A percentile compares a stretch with the other conserved stretches of the same genome.
phyloP scores from a whole-genome alignment of 2,888 invertebrate genomes.

The Chrysolina americana region DNA sequence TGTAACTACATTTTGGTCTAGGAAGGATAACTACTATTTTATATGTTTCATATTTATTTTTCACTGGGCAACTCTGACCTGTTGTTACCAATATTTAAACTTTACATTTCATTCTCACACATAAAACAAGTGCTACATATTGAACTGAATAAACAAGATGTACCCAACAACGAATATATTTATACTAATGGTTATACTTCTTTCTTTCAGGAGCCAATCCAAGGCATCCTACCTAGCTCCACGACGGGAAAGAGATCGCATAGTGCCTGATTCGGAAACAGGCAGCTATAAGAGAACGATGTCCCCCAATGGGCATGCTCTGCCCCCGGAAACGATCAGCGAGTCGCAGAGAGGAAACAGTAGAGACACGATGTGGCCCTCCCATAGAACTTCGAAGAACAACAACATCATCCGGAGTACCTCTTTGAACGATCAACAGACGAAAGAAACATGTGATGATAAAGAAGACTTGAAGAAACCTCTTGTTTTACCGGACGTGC shows the following conservation, averaged over 20 bases:
- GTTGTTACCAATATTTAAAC: too few species aligned
- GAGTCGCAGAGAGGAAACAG: conserved; percentile 59
- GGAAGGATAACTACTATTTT: too few species aligned
- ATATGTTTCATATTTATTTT: too few species aligned
- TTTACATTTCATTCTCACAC: too few species aligned
- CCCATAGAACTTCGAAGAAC: conserved; percentile 57
- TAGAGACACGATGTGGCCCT: conserved; percentile 63
- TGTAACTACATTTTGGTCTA: too few species aligned
- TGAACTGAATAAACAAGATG: neutral
- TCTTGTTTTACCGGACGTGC: conserved; percentile 72
- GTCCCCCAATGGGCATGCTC: conserved; percentile 75
- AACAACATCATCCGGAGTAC: conserved; percentile 63
- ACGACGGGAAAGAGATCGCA: conserved; percentile 78
- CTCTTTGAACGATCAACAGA: conserved; percentile 65
- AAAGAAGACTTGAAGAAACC: conserved; percentile 63
- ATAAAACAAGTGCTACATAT: too few species aligned
- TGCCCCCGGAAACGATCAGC: conserved; percentile 55
- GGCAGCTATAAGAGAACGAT: conserved; percentile 83
- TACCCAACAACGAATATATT: conserved; percentile 23
- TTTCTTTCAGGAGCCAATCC: conserved; percentile 79
- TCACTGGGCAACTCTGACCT: too few species aligned
- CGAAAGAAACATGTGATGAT: conserved; percentile 60
- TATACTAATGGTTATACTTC: conserved; percentile 23
- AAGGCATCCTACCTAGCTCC: conserved; percentile 84
- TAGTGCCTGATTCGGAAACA: conserved; percentile 78